These are phyloP conservation scores for Cybosia mesomella DNA, from an alignment of 2,888 invertebrate genomes.

Conservation along the genomic window DNA sequence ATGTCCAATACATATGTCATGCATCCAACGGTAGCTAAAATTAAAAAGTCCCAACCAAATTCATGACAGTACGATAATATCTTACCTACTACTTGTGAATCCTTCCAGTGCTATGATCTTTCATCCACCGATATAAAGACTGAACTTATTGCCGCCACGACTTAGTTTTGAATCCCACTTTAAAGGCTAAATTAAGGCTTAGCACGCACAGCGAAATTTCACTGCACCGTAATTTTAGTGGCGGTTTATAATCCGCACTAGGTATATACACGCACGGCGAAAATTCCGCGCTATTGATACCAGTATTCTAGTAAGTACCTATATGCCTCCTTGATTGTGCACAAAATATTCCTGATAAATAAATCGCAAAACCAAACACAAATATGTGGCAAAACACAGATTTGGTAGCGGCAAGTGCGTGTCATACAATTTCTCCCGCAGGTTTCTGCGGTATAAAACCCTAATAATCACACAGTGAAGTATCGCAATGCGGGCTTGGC, in stretches of 20 bases:
- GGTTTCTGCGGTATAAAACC: too few species aligned
- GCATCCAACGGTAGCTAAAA: conserved; percentile 80
- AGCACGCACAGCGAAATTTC: neutral
- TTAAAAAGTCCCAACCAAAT: conserved; percentile 79
- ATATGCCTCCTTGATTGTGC: too few species aligned
- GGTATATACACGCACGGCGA: too few species aligned
- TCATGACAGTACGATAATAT: conserved; percentile 70
- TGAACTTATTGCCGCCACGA: conserved; percentile 60
- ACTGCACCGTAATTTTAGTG: neutral
- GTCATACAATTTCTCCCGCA: neutral
- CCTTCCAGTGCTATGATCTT: conserved; percentile 84
- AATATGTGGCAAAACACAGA: neutral
- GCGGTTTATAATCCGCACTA: too few species aligned
- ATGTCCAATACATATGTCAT: conserved; percentile 91
- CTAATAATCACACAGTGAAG: neutral
- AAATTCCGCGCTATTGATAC: too few species aligned
- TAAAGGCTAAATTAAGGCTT: neutral
- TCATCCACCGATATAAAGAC: conserved; percentile 79
- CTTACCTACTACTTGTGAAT: conserved; percentile 73
- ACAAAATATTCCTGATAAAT: too few species aligned
- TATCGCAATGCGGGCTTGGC: neutral
- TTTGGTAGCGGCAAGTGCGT: neutral
- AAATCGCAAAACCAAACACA: too few species aligned
- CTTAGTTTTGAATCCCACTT: conserved; percentile 44
- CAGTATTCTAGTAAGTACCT: too few species aligned